These are phyloP conservation scores for Tubulanus polymorphus DNA, from an alignment of 2,888 invertebrate genomes.

Conservation along the genomic window DNA sequence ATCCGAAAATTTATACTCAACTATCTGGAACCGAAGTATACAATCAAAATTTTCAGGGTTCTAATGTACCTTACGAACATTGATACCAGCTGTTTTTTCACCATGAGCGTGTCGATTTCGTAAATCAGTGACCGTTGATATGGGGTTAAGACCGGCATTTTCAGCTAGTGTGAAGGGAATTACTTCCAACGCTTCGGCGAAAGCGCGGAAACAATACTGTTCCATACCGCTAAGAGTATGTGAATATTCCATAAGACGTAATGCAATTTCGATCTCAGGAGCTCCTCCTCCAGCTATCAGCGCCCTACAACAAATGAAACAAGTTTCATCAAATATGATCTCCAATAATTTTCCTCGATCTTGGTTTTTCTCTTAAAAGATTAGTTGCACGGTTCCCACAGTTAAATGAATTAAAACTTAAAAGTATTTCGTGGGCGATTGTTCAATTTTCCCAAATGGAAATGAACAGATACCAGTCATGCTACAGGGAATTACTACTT, in stretches of 20 bases:
- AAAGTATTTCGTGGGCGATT: neutral
- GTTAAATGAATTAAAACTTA: too few relatives aligned
- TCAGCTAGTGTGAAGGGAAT: conserved; percentile 88
- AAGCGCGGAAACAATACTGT: conserved; percentile 92
- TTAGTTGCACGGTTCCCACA: too few relatives aligned
- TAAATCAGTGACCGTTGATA: conserved; percentile 93
- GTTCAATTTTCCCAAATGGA: too few relatives aligned
- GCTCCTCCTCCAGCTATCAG: conserved; percentile 95
- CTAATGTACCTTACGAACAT: conserved; percentile 69
- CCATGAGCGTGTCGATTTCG: conserved; percentile 88
- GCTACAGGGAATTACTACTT: neutral
- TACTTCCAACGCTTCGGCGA: conserved; percentile 92
- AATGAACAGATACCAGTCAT: too few relatives aligned
- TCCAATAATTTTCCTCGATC: too few relatives aligned
- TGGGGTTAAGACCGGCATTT: conserved; percentile 88
- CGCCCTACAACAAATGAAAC: conserved; percentile 61
- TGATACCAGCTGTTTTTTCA: conserved; percentile 85
- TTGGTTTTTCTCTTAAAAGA: too few relatives aligned
- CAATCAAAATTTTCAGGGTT: neutral
- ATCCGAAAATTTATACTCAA: too few relatives aligned
- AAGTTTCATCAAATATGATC: too few relatives aligned
- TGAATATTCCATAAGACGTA: conserved; percentile 75
- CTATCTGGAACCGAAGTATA: too few relatives aligned
- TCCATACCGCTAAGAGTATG: conserved; percentile 85
- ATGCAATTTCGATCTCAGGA: conserved; percentile 91